Percentiles rank a stretch among this genome's conserved stretches.
phyloP scores from a whole-genome alignment of 1,140 invertebrate genomes.

The Neodiprion fabricii region DNA sequence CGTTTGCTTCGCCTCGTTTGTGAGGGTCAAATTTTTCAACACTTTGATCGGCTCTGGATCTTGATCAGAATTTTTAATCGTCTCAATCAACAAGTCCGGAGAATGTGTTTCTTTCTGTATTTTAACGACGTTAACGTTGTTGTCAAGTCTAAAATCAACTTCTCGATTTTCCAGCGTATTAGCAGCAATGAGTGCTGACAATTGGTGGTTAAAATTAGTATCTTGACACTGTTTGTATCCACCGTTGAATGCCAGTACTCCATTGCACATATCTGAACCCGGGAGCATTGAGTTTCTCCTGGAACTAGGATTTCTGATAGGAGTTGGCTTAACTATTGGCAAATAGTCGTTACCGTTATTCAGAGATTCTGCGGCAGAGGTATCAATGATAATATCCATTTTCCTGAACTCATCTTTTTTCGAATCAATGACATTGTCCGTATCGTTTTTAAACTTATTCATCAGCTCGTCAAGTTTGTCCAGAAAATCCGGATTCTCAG shows the following conservation, averaged over 20 bases:
- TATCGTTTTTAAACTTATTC: constrained; percentile 73
- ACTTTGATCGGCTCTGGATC: constrained; percentile 50
- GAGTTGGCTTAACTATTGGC: constrained; percentile 44
- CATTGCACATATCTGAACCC: constrained; percentile 58
- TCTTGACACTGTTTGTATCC: constrained; percentile 37
- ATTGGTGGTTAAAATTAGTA: constrained; percentile 27
- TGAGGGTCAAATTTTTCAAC: constrained; percentile 53
- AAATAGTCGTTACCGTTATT: constrained; percentile 43
- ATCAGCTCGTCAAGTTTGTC: constrained; percentile 75
- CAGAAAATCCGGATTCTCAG: constrained; percentile 70
- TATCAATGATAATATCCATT: constrained; percentile 36
- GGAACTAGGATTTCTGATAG: constrained; percentile 50
- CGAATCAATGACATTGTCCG: constrained; percentile 67
- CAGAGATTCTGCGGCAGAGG: constrained; percentile 31
- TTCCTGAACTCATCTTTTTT: constrained; percentile 48
- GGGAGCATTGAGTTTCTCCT: constrained; percentile 58
- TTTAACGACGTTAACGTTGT: constrained; percentile 32
- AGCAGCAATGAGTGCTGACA: background rate
- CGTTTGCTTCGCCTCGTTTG: constrained; percentile 61
- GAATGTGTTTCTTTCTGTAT: constrained; percentile 43
- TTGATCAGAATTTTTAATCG: constrained; percentile 40
- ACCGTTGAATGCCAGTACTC: constrained; percentile 50
- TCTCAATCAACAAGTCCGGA: constrained; percentile 48
- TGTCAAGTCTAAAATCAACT: constrained; percentile 19
- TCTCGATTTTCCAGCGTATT: constrained; percentile 56